Percentiles rank a stretch among this genome's conserved stretches.
Evolutionary conservation across 2,797 vertebrate species (phyloP).

Genomic region (Silurus aristotelis): DNA sequence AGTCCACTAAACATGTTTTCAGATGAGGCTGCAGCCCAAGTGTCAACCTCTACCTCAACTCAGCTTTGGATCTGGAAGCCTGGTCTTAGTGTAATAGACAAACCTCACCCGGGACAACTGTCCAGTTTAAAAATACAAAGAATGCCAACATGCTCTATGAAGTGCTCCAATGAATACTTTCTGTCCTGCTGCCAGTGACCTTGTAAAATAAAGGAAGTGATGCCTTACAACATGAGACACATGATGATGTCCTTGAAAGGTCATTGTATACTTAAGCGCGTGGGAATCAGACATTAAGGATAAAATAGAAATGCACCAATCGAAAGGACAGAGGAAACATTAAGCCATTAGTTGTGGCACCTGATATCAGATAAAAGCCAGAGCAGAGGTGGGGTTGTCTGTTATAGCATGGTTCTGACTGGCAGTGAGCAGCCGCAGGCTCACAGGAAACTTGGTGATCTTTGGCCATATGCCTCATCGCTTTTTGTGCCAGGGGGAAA

Average conservation of each 20-base stretch:
- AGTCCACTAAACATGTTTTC: constrained; percentile 49
- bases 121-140: constrained; percentile 35
- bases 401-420: constrained; percentile 31
- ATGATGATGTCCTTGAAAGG: constrained; percentile 37
- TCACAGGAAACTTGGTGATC: constrained; percentile 37
- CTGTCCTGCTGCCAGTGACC: constrained; percentile 59
- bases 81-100: constrained; percentile 9
- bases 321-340: constrained; percentile 56
- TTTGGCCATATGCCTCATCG: constrained; percentile 29
- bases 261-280: constrained; percentile 50
- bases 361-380: constrained; percentile 54
- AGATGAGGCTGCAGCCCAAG: constrained; percentile 38
- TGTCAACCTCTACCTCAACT: constrained; percentile 18
- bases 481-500: constrained; percentile 5
- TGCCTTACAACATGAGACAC: constrained; percentile 20
- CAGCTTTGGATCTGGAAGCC: constrained; percentile 34
- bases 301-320: constrained; percentile 51
- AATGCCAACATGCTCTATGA: constrained; percentile 35
- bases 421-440: constrained; percentile 39
- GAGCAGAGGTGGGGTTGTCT: constrained; percentile 29
- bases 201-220: constrained; percentile 66
- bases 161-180: constrained; percentile 43
- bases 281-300: constrained; percentile 46
- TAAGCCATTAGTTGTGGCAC: constrained; percentile 59
- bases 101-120: constrained; percentile 3